phyloP scores from a whole-genome alignment of 2,888 invertebrate genomes.

The Bedellia somnulentella region DNA sequence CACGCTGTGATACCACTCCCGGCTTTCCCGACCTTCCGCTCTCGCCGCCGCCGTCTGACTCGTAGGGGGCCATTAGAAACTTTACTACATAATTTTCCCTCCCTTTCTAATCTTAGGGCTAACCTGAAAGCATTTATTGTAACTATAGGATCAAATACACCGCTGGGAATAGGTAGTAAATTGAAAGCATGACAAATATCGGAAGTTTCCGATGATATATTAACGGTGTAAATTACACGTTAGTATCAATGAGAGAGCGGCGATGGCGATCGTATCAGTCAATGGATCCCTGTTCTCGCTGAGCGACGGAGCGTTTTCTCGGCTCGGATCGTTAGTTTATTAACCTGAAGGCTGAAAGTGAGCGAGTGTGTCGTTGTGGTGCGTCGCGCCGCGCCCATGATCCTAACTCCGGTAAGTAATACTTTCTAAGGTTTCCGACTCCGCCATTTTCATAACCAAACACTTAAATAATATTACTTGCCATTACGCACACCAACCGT shows the following conservation, averaged over 20 bases:
- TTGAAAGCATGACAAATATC: too few species aligned
- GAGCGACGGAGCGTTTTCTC: constrained; percentile 19
- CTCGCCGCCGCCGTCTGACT: constrained; percentile 30
- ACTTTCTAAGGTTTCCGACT: constrained; percentile 50
- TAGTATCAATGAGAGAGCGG: too few species aligned
- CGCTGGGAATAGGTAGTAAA: too few species aligned
- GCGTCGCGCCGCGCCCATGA: constrained; percentile 56
- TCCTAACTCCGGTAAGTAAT: constrained; percentile 52
- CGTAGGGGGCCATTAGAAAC: constrained; percentile 4
- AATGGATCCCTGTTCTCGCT: not conserved
- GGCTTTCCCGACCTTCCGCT: constrained; percentile 53
- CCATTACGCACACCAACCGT: too few species aligned
- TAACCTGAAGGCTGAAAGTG: constrained; percentile 37
- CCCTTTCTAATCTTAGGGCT: not conserved
- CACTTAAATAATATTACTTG: too few species aligned
- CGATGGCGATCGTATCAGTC: constrained; percentile 23
- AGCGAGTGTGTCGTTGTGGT: constrained; percentile 23
- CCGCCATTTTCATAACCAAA: constrained; percentile 35
- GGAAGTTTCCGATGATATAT: too few species aligned
- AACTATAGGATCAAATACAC: too few species aligned
- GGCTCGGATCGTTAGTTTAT: constrained; percentile 30
- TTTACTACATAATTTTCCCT: not conserved
- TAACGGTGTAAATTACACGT: too few species aligned
- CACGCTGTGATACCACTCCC: constrained; percentile 32
- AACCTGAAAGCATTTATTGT: not conserved